Conservation (phyloP, 2,797 vertebrate genomes). For the Psittacula derbiana region DNA sequence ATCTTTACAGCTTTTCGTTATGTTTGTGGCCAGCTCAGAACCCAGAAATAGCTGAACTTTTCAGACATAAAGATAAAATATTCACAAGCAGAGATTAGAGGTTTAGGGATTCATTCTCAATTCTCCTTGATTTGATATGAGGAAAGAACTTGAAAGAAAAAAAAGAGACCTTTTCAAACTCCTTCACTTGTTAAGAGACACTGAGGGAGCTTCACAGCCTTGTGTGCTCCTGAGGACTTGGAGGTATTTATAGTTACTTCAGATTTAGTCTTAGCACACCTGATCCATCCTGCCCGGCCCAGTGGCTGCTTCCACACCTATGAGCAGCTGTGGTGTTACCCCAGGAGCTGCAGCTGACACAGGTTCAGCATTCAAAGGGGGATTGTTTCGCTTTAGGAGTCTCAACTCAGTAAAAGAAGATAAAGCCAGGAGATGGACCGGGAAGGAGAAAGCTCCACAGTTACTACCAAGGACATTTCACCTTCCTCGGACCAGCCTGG, state of each 20-base stretch:
- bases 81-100: not conserved
- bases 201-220: not conserved
- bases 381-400: not conserved
- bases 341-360: not conserved
- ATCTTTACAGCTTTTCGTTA: not conserved
- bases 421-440: not conserved
- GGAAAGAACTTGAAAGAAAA: not conserved
- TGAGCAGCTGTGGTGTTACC: not conserved
- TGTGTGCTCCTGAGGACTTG: not conserved
- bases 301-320: not conserved
- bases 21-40: not conserved
- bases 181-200: not conserved
- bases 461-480: accelerated
- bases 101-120: not conserved
- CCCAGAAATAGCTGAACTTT: not conserved
- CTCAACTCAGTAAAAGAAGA: not conserved
- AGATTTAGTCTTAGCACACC: not conserved
- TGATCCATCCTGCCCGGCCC: not conserved
- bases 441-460: not conserved
- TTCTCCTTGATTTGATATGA: not conserved
- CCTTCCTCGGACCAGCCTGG: accelerated
- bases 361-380: not conserved
- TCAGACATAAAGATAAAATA: not conserved
- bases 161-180: not conserved
- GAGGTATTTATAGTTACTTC: not conserved